Evolutionary conservation across 2,797 vertebrate genomes (phyloP).

Genomic region (Intellagama lesueurii): DNA sequence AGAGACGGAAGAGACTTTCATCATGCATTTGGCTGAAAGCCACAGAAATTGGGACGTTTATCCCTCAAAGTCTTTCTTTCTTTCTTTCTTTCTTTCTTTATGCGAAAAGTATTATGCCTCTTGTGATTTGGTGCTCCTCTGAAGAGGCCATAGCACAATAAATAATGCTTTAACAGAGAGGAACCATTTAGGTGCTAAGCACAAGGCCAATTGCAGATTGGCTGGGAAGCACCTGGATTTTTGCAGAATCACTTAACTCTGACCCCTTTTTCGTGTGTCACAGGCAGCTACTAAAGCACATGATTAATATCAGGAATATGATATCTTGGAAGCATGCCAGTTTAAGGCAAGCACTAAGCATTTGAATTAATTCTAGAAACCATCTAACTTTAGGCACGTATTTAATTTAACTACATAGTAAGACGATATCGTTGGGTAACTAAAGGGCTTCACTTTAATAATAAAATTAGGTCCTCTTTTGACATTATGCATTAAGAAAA

Average conservation of each 20-base stretch:
- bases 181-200: constrained; percentile 48
- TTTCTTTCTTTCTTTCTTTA: constrained; percentile 49
- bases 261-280: neutral
- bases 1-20: constrained; percentile 12
- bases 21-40: constrained; percentile 41
- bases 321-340: constrained; percentile 3
- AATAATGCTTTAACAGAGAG: constrained; percentile 56
- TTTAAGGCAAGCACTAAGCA: neutral
- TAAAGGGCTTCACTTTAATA: constrained; percentile 9
- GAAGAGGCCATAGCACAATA: constrained; percentile 48
- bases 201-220: constrained; percentile 33
- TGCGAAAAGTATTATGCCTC: constrained; percentile 38
- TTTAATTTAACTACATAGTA: neutral
- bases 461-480: neutral
- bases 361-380: constrained; percentile 20
- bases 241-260: constrained; percentile 43
- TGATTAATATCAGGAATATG: constrained; percentile 21
- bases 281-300: constrained; percentile 1
- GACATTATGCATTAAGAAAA: constrained; percentile 2
- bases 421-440: neutral
- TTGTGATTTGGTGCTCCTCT: constrained; percentile 47
- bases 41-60: constrained; percentile 46
- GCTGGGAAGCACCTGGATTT: constrained; percentile 40
- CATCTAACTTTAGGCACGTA: neutral
- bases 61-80: constrained; percentile 45